Conservation (phyloP, 2,888 invertebrate genomes). For the Drosophila paramelanica region DNA sequence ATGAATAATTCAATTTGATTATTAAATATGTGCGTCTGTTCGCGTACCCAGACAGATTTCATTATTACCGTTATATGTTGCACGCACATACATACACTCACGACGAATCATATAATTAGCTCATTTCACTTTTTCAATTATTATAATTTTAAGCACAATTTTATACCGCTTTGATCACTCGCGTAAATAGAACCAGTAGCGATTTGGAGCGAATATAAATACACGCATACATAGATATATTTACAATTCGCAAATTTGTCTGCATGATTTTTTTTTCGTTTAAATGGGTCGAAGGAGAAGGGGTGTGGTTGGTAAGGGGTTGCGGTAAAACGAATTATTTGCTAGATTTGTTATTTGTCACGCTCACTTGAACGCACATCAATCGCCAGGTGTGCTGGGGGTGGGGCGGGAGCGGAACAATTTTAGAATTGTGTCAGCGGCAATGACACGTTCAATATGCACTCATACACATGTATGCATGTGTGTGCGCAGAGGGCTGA, state of each 20-base stretch:
- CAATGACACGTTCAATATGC: slow-evolving; percentile 38
- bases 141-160: slow-evolving; percentile 23
- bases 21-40: slow-evolving; percentile 64
- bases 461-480: neutral
- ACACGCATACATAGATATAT: neutral
- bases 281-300: slow-evolving; percentile 24
- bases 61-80: slow-evolving; percentile 72
- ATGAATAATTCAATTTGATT: slow-evolving; percentile 80
- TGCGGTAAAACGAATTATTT: slow-evolving; percentile 62
- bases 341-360: slow-evolving; percentile 78
- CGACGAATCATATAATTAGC: slow-evolving; percentile 51
- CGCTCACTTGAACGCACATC: slow-evolving; percentile 79
- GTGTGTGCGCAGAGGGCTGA: neutral
- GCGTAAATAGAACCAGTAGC: slow-evolving; percentile 3
- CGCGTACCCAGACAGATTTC: slow-evolving; percentile 44
- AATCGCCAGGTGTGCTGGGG: slow-evolving; percentile 67
- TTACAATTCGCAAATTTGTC: slow-evolving; percentile 10
- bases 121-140: slow-evolving; percentile 15
- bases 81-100: slow-evolving; percentile 55
- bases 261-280: slow-evolving; percentile 60
- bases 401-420: slow-evolving; percentile 30
- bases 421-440: slow-evolving; percentile 62
- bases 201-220: slow-evolving; percentile 19
- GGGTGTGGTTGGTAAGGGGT: slow-evolving; percentile 14
- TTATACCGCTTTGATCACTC: slow-evolving; percentile 24